Evolutionary conservation across 64 coral and sea anemone species (phyloP).

Genomic region (Montipora capricornis): DNA sequence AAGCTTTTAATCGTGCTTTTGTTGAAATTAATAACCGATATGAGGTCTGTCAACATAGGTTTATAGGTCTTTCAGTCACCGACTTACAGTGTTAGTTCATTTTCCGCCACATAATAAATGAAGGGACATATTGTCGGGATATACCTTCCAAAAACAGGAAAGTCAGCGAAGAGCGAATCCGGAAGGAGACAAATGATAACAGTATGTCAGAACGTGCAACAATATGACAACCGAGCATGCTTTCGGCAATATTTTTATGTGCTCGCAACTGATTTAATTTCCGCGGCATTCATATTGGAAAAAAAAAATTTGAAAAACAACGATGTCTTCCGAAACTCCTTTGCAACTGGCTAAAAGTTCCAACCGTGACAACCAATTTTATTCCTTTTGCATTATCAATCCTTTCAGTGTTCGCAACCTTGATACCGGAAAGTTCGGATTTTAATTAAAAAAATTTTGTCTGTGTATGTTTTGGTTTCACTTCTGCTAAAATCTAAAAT

Average conservation of each 20-base stretch:
- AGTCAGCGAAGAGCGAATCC: neutral
- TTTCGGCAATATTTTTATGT: neutral
- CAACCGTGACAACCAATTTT: neutral
- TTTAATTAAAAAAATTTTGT: neutral
- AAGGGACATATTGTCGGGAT: neutral
- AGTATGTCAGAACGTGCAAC: neutral
- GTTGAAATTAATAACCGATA: no score
- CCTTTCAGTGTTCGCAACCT: neutral
- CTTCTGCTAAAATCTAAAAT: neutral
- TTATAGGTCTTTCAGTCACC: no score
- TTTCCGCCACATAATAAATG: no score
- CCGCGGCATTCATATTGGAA: neutral
- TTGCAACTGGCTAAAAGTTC: neutral
- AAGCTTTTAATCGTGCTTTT: no score
- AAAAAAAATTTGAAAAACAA: neutral
- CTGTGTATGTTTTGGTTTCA: slow-evolving; percentile 20
- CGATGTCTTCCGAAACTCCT: neutral
- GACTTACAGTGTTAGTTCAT: no score
- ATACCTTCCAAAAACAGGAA: no score
- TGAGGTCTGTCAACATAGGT: no score
- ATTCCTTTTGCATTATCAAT: neutral
- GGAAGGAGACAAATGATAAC: neutral
- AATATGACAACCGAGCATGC: neutral
- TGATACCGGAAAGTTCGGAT: neutral
- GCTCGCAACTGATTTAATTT: neutral